Evolutionary conservation across 2,797 vertebrate genomes (phyloP).

Genomic region (Morelia viridis): DNA sequence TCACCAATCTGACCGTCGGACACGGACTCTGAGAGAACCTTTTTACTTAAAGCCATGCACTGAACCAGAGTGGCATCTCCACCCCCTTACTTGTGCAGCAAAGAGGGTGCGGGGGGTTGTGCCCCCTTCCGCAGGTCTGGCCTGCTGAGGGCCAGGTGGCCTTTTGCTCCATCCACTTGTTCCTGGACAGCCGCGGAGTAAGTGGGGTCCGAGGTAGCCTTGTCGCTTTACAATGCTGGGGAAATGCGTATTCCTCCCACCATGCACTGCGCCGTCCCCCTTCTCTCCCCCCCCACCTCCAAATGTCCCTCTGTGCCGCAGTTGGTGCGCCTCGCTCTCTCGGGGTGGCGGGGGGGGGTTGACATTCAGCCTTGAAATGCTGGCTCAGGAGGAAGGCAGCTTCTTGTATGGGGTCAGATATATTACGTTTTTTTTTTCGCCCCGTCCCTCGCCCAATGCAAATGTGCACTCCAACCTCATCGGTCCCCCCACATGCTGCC

Average conservation of each 20-base stretch:
- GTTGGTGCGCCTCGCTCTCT: neutral
- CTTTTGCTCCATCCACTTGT: conserved; percentile 26
- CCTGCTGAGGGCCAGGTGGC: neutral
- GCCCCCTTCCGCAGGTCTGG: neutral
- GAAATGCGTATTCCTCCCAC: conserved; percentile 7
- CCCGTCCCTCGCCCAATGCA: neutral
- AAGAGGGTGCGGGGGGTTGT: neutral
- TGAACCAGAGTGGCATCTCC: conserved; percentile 34
- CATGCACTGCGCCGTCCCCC: neutral
- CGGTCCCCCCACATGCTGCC: conserved; percentile 18
- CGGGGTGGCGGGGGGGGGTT: neutral
- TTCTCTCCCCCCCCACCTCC: neutral
- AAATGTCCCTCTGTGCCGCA: neutral
- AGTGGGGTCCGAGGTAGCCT: conserved; percentile 31
- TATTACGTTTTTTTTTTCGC: neutral
- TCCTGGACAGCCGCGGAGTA: conserved; percentile 35
- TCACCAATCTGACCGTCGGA: conserved; percentile 13
- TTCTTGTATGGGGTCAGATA: conserved; percentile 11
- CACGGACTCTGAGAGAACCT: conserved; percentile 41
- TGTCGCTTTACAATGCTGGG: conserved; percentile 31
- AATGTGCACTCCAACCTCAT: conserved; percentile 31
- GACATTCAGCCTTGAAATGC: conserved; percentile 24
- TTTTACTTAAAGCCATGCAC: conserved; percentile 51
- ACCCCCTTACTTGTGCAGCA: conserved; percentile 17
- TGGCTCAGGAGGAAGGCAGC: conserved; percentile 33